These are phyloP conservation scores for Eucidaris tribuloides DNA, from an alignment of 35 echinoderm and acorn worm species.

Conservation along the genomic window DNA sequence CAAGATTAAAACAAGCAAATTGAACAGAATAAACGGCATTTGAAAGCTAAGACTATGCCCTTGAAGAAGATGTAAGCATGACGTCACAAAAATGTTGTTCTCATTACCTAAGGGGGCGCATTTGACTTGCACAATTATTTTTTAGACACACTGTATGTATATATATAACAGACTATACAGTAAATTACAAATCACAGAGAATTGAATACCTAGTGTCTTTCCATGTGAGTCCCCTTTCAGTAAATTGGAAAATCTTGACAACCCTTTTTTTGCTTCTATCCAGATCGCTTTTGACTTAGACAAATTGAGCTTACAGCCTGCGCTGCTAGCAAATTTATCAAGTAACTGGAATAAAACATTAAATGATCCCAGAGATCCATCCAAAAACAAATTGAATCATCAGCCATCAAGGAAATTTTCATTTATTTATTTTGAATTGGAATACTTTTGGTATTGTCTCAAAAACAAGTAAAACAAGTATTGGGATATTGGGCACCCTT, in stretches of 20 bases:
- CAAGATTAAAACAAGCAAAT: no score
- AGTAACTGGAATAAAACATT: not conserved
- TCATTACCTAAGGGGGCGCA: no score
- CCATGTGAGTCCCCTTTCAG: not conserved
- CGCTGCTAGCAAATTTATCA: not conserved
- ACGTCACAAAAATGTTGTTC: no score
- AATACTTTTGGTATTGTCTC: slow-evolving; percentile 6
- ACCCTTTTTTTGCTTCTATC: not conserved
- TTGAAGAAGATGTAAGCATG: no score
- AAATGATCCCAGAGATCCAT: not conserved
- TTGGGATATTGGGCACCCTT: slow-evolving; percentile 6
- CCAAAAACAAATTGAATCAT: slow-evolving; percentile 22
- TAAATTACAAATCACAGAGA: slow-evolving; percentile 7
- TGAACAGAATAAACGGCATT: no score
- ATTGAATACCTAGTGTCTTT: not conserved
- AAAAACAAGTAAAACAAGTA: not conserved
- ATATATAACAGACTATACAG: no score
- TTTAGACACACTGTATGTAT: no score
- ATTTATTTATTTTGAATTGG: not conserved
- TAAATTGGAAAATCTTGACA: not conserved
- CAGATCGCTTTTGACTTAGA: slow-evolving; percentile 2
- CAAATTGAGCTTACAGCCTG: not conserved
- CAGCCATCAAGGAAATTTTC: not conserved
- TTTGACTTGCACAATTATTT: no score
- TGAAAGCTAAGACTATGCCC: no score